These are phyloP conservation scores for Rhodeus uyekii DNA, from an alignment of 2,797 vertebrate species.

Conservation along the genomic window DNA sequence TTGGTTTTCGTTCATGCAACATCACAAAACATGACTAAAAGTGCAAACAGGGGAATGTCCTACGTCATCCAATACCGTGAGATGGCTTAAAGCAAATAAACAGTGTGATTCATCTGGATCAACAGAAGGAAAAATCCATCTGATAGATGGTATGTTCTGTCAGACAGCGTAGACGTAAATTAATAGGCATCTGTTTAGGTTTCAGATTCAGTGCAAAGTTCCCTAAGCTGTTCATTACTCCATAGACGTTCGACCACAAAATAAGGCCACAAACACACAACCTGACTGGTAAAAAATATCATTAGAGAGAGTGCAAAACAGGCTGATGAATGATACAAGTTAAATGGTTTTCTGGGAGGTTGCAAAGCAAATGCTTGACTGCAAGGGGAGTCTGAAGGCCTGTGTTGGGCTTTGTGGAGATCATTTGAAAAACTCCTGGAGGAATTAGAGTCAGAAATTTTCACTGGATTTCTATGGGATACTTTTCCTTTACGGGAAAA, in stretches of 20 bases:
- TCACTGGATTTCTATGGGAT: no score
- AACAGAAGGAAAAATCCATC: constrained; percentile 44
- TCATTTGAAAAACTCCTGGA: no score
- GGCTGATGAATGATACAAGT: not conserved
- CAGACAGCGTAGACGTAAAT: constrained; percentile 7
- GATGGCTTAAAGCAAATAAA: constrained; percentile 61
- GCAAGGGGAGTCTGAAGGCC: no score
- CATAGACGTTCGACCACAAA: not conserved
- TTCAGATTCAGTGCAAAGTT: not conserved
- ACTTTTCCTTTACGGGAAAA: no score
- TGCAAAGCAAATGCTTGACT: no score
- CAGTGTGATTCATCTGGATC: constrained; percentile 63
- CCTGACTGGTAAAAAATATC: not conserved
- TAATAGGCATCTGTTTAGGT: constrained; percentile 13
- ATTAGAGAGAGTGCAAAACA: not conserved
- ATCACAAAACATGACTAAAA: constrained; percentile 61
- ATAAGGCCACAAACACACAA: not conserved
- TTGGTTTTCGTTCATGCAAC: constrained; percentile 69
- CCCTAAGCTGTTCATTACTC: not conserved
- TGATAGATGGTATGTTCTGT: constrained; percentile 39
- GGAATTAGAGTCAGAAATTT: no score
- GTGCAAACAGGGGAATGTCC: constrained; percentile 64
- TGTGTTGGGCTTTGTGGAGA: no score
- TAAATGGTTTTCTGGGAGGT: not conserved
- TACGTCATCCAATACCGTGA: constrained; percentile 51